Conservation (phyloP, 2,888 invertebrate species). For the Drosophila antonietae region DNA sequence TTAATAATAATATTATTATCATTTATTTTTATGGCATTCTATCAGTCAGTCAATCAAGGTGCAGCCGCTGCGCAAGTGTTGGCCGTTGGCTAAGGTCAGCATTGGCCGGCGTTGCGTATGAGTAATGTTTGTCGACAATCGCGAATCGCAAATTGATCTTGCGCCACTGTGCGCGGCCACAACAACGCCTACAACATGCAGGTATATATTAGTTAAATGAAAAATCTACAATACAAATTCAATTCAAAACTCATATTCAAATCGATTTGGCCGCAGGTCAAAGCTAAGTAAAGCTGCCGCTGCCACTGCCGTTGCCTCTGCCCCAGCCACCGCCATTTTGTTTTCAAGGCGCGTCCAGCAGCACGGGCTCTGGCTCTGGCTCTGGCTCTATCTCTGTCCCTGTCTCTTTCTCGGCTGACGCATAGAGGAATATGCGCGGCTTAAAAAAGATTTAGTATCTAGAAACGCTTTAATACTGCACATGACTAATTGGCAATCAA, state of each 20-base stretch:
- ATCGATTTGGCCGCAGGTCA: slow-evolving; percentile 49
- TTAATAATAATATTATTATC: slow-evolving; percentile 18
- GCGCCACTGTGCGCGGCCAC: slow-evolving; percentile 44
- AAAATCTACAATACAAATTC: slow-evolving; percentile 4
- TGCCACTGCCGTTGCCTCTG: slow-evolving; percentile 24
- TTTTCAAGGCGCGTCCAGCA: slow-evolving; percentile 11
- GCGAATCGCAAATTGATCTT: slow-evolving; percentile 23
- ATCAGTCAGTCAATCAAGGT: slow-evolving; percentile 53
- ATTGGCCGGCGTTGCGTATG: slow-evolving; percentile 59
- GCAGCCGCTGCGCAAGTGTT: slow-evolving; percentile 28
- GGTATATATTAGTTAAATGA: slow-evolving; percentile 26
- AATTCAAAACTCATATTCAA: slow-evolving; percentile 30
- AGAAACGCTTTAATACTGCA: slow-evolving; percentile 53
- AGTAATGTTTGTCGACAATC: slow-evolving; percentile 40
- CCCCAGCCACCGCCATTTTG: slow-evolving; percentile 37
- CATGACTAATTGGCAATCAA: slow-evolving; percentile 75
- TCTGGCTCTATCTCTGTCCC: background rate
- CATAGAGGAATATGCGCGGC: slow-evolving; percentile 35
- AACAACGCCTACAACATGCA: slow-evolving; percentile 41
- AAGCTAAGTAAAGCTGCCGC: slow-evolving; percentile 5
- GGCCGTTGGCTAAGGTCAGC: slow-evolving; percentile 55
- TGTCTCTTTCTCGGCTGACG: slow-evolving; percentile 33
- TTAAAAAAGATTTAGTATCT: slow-evolving; percentile 56
- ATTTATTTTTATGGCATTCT: slow-evolving; percentile 14
- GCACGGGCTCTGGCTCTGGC: background rate